Evolutionary conservation across 2,113 vertebrate genomes (phyloP).

Genomic region (Grantiella picta): DNA sequence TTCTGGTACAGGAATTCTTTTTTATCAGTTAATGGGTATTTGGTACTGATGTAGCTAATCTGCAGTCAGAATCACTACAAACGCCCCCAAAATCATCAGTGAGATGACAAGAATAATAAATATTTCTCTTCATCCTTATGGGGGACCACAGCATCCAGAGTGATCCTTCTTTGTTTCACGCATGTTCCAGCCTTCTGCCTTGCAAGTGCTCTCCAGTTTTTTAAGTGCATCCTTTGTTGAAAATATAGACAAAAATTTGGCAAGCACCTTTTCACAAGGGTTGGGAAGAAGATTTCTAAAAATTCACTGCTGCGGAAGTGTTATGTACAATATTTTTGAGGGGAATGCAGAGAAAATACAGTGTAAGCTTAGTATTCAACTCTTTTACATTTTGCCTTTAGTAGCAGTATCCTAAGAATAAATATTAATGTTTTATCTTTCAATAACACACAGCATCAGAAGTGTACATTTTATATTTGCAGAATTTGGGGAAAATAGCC

Average conservation of each 20-base stretch:
- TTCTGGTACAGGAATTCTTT: neutral
- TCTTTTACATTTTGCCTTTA: neutral
- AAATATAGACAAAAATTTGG: neutral
- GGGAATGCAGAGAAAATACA: neutral
- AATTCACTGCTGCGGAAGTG: neutral
- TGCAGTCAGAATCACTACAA: neutral
- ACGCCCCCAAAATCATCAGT: accelerated
- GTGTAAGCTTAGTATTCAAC: neutral
- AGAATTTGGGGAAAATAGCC: neutral
- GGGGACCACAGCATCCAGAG: neutral
- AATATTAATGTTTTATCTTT: neutral
- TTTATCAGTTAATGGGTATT: neutral
- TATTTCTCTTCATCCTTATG: neutral
- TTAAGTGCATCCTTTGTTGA: neutral
- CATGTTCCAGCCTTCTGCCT: neutral
- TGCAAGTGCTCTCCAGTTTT: neutral
- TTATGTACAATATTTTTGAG: neutral
- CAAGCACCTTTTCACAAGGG: neutral
- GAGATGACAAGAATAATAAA: neutral
- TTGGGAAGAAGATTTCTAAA: neutral
- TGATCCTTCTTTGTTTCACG: neutral
- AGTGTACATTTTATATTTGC: neutral
- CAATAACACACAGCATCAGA: neutral
- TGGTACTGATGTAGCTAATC: neutral
- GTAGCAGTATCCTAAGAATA: neutral